phyloP scores from a whole-genome alignment of 2,797 vertebrate genomes.

The Pseudomugil tenellus region DNA sequence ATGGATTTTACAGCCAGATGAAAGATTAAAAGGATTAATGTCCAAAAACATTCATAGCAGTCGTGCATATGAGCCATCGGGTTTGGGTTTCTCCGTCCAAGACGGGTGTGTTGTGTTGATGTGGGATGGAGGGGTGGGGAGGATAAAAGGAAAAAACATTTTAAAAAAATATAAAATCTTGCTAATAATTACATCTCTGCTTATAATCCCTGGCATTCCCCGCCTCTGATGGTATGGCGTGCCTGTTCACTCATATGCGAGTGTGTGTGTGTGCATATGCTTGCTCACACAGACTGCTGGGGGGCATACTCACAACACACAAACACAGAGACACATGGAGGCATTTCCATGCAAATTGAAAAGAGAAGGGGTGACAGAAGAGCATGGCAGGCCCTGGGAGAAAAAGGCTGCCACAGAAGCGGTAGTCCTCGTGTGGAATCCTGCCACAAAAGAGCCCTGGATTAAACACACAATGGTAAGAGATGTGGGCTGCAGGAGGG shows the following conservation, averaged over 20 bases:
- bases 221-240: conserved; percentile 77
- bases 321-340: conserved; percentile 67
- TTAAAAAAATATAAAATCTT: conserved; percentile 63
- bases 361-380: conserved; percentile 78
- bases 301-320: conserved; percentile 73
- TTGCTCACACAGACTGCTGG: conserved; percentile 66
- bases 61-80: conserved; percentile 66
- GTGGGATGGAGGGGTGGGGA: conserved; percentile 8
- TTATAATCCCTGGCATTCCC: conserved; percentile 83
- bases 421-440: conserved; percentile 84
- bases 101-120: conserved; percentile 68
- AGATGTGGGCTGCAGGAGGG: conserved; percentile 66
- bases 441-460: conserved; percentile 82
- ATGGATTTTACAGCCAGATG: conserved; percentile 75
- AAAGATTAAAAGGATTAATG: conserved; percentile 81
- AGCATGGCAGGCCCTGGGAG: conserved; percentile 79
- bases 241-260: conserved; percentile 66
- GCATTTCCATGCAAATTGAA: conserved; percentile 85
- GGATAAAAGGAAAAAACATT: conserved; percentile 9
- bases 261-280: conserved; percentile 49
- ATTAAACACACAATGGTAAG: conserved; percentile 85
- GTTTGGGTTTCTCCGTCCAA: conserved; percentile 68
- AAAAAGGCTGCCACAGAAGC: conserved; percentile 77
- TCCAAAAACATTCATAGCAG: conserved; percentile 80
- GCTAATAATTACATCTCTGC: conserved; percentile 85